Percentiles rank a stretch among this genome's conserved stretches.
Evolutionary conservation across 2,888 invertebrate species (phyloP).

Genomic region (Cephus runcator): DNA sequence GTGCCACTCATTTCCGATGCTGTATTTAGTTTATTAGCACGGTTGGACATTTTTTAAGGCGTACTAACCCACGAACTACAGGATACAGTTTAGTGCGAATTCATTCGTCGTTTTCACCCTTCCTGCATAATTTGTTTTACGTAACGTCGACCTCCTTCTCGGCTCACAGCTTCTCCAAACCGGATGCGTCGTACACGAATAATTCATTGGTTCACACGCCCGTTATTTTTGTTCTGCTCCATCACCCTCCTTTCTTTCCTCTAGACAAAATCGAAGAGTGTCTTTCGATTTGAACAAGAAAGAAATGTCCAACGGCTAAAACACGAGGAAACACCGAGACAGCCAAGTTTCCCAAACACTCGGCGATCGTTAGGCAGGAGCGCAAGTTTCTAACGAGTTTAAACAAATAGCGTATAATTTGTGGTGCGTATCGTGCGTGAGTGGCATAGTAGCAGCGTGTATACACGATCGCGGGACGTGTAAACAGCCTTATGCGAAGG

Average conservation of each 20-base stretch:
- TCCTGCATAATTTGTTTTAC: background rate
- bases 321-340: background rate
- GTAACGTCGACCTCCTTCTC: background rate
- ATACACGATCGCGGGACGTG: conserved; percentile 44
- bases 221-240: background rate
- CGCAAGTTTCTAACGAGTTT: conserved; percentile 29
- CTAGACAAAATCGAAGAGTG: background rate
- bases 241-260: background rate
- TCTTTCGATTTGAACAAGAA: background rate
- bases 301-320: background rate
- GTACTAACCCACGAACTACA: conserved; percentile 40
- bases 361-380: background rate
- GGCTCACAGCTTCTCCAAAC: background rate
- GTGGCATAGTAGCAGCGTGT: conserved; percentile 32
- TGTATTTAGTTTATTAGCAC: conserved; percentile 61
- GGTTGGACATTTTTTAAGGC: conserved; percentile 39
- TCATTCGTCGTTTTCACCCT: conserved; percentile 16
- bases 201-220: background rate
- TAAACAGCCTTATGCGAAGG: conserved; percentile 42
- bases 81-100: conserved; percentile 51
- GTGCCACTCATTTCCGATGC: conserved; percentile 58
- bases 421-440: conserved; percentile 24
- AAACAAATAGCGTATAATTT: conserved; percentile 45
- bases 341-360: background rate
- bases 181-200: background rate